Percentiles rank a stretch among this genome's conserved stretches.
Conservation (phyloP, 2,113 vertebrate species). For the Brachyhypopomus gauderio region DNA sequence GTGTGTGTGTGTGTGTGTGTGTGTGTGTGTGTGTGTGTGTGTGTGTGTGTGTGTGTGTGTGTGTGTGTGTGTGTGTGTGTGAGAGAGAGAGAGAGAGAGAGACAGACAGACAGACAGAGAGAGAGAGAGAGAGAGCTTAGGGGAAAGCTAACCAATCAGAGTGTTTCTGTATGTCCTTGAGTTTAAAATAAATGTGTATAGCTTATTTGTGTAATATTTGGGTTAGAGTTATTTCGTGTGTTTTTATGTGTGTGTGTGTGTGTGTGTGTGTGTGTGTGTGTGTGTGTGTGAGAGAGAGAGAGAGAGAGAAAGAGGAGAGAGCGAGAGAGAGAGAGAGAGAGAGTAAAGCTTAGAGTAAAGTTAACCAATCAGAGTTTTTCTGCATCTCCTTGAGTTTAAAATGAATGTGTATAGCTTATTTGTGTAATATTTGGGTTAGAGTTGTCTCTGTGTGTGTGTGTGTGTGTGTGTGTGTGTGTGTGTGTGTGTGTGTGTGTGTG, state of each 20-base stretch:
- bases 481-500: too few species aligned
- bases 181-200: conserved; percentile 24
- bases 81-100: conserved; percentile 15
- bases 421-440: conserved; percentile 21
- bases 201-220: conserved; percentile 35
- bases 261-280: too few species aligned
- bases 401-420: conserved; percentile 33
- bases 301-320: conserved; percentile 21
- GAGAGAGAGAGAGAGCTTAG: background rate
- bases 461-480: too few species aligned
- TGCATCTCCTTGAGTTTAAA: background rate
- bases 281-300: too few species aligned
- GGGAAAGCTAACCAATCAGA: conserved; percentile 12
- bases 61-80: conserved; percentile 33
- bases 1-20: conserved; percentile 36
- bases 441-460: too few species aligned
- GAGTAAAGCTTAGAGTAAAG: conserved; percentile 6
- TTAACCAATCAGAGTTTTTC: conserved; percentile 13
- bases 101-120: conserved; percentile 23
- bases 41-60: conserved; percentile 31
- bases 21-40: conserved; percentile 28
- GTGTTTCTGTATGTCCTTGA: conserved; percentile 2
- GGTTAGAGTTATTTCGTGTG: too few species aligned
- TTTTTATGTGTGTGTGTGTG: too few species aligned
- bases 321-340: background rate